Evolutionary conservation across 2,113 vertebrate genomes (phyloP).

Genomic region (Lampris incognitus): DNA sequence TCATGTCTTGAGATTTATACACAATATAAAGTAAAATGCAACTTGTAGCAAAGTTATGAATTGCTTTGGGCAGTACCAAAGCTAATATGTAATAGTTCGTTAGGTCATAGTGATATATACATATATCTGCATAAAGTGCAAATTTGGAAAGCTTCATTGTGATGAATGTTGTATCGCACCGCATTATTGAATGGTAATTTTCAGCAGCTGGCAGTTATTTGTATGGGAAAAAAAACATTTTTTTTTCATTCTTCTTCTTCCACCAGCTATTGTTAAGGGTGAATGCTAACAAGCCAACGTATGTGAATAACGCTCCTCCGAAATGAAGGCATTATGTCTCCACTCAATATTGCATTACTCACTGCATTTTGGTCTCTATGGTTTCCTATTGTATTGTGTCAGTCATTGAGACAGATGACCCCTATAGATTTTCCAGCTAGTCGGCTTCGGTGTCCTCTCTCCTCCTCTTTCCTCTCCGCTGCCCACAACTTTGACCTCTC

Average conservation of each 20-base stretch:
- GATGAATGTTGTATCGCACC: background rate
- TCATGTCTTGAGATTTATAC: no score
- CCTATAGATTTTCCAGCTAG: slow-evolving; percentile 70
- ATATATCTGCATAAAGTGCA: no score
- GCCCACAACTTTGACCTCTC: slow-evolving; percentile 43
- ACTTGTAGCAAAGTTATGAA: no score
- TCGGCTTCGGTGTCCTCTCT: slow-evolving; percentile 54
- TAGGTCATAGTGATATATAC: no score
- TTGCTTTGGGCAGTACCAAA: no score
- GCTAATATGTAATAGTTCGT: no score
- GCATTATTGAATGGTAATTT: background rate
- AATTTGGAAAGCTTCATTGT: no score
- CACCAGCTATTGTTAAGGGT: no score
- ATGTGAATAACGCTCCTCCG: background rate
- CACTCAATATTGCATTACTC: slow-evolving; percentile 61
- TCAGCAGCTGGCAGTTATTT: background rate
- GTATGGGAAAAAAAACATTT: background rate
- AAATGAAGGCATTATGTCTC: slow-evolving; percentile 39
- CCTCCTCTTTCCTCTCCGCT: slow-evolving; percentile 46
- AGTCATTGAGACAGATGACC: slow-evolving; percentile 61
- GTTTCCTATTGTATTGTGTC: slow-evolving; percentile 63
- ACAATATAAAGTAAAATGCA: no score
- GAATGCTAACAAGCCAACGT: background rate
- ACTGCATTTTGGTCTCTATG: slow-evolving; percentile 59
- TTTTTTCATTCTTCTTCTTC: background rate